phyloP scores from a whole-genome alignment of 2,888 invertebrate species.

The Dryocosmus kuriphilus region DNA sequence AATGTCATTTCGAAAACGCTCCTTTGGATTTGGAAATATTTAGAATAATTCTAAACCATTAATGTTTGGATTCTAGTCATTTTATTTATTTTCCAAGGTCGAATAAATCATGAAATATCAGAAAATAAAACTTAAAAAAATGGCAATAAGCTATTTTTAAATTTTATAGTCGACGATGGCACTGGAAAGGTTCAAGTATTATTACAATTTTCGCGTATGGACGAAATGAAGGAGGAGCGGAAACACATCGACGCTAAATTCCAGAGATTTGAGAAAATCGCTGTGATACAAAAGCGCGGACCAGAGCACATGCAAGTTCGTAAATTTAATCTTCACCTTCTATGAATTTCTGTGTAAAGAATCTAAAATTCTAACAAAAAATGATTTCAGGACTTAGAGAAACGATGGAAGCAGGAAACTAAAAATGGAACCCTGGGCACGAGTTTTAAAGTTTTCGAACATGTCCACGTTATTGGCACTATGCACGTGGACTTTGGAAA shows the following conservation, averaged over 20 bases:
- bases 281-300: conserved; percentile 2
- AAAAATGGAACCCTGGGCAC: conserved; percentile 14
- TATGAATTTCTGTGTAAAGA: not conserved
- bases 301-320: conserved; percentile 5
- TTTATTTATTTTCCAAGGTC: no score
- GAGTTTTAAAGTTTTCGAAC: conserved; percentile 10
- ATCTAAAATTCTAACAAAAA: not conserved
- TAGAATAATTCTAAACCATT: no score
- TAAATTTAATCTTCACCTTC: not conserved
- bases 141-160: not conserved
- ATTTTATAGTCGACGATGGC: conserved; percentile 26
- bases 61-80: no score
- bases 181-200: conserved; percentile 13
- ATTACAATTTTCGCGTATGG: not conserved
- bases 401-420: conserved; percentile 23
- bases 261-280: conserved; percentile 20
- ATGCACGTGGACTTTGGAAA: conserved; percentile 1
- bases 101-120: no score
- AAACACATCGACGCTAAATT: conserved; percentile 14
- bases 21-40: no score
- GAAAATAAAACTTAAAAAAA: not conserved
- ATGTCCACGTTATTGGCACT: conserved; percentile 12
- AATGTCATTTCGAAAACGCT: no score
- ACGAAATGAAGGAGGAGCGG: conserved; percentile 20
- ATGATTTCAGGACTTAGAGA: conserved; percentile 24